Evolutionary conservation across 2,888 invertebrate genomes (phyloP), one percentile per base, ranked within the genome.

Genomic region (Leuctra nigra): DNA sequence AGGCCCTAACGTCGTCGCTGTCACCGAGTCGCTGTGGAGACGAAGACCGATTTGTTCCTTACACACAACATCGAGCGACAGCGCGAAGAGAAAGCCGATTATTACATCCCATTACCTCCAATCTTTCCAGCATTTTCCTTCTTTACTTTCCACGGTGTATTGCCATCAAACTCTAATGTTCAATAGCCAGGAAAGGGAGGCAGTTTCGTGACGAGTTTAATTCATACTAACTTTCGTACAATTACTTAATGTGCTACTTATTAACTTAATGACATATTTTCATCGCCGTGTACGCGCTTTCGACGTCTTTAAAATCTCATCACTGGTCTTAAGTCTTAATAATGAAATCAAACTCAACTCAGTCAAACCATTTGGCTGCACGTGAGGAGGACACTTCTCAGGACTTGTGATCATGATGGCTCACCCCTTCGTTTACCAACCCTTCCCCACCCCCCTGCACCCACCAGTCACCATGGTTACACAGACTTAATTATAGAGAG

Each of bases 71-170:
- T 11, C 29, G 29, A 29, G 29, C 11, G 29, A 29, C 7, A 29
- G 29, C 11, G 29, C 11, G 46, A 14, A 25, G 39, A 50, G 36
- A 22, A 38, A 38, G 56, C 60, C 65, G 64, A 66, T 66, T 66
- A 66, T 66, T 61, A 65, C 66, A 63, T 63, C 62, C 65, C 66
- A 66, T 66, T 66, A 66, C 66, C 60, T 58, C 48, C 57, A 59
- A 59, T 59, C 59, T 59, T 46, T 58, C 54, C 56, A 29, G 35
- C 52, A 18, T 35, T 46, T 50, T 47, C 48, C 47, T 29, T 55
- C 55, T 55, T 55, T 36, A 29, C 38, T 47, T 36, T 29, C 23
- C 25, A 41, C 38, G 9, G 14, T 4, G 14, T 14, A n/a, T 36
- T 22, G n/a, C n/a, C 35, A 55, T 33, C 50, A 54, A 39, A 52